Percentiles rank a stretch among this genome's conserved stretches.
These are phyloP conservation scores for Eutolmus rufibarbis DNA, from an alignment of 2,888 invertebrate species.

Conservation along the genomic window DNA sequence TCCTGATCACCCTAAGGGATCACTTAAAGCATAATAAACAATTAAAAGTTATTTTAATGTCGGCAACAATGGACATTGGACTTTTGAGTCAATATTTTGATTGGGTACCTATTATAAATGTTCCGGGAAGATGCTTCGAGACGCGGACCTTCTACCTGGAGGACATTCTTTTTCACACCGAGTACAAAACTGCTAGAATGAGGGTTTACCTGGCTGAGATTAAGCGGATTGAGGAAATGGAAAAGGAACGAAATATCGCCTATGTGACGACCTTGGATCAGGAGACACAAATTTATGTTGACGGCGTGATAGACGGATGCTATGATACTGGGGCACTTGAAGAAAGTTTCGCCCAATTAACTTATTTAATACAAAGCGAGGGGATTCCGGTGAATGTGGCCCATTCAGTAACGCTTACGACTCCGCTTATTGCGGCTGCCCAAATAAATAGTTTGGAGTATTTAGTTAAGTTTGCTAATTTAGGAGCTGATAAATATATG, in stretches of 20 bases:
- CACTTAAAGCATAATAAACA: conserved; percentile 73
- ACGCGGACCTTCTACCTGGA: conserved; percentile 82
- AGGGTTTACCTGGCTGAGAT: conserved; percentile 51
- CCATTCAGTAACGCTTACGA: conserved; percentile 71
- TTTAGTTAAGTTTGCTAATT: conserved; percentile 73
- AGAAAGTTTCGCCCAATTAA: conserved; percentile 76
- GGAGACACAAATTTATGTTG: conserved; percentile 64
- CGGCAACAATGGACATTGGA: conserved; percentile 87
- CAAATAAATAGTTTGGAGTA: conserved; percentile 73
- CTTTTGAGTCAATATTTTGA: conserved; percentile 85
- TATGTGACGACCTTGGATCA: conserved; percentile 52
- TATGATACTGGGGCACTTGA: conserved; percentile 63
- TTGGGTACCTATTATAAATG: conserved; percentile 76
- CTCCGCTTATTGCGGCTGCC: conserved; percentile 82
- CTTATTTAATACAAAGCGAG: conserved; percentile 81
- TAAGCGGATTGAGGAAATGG: conserved; percentile 38
- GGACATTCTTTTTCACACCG: conserved; percentile 73
- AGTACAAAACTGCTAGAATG: conserved; percentile 55
- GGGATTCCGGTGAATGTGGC: conserved; percentile 77
- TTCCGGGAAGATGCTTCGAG: conserved; percentile 78
- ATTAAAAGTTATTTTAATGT: conserved; percentile 89
- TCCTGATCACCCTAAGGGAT: conserved; percentile 84
- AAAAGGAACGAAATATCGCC: not conserved
- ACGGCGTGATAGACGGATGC: conserved; percentile 59
- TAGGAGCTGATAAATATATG: conserved; percentile 66